Base-by-base conservation (phyloP, 1,140 invertebrate species). In the Lordiphosa mommai region DNA sequence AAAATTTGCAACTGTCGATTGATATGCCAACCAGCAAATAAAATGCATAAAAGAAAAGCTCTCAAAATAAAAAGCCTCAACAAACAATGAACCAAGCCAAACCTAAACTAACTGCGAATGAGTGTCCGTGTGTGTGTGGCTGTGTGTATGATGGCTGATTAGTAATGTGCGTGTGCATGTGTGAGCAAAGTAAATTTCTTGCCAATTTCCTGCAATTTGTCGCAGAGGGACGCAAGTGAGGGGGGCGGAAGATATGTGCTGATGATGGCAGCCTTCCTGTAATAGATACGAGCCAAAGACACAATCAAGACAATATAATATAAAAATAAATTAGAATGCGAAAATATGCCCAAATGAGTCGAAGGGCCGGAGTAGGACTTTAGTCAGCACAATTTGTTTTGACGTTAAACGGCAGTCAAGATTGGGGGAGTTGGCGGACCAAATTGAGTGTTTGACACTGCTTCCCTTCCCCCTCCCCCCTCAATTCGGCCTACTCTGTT, bases 151-250 rank as follows among this genome's bases (percentile, higher is more conserved):
- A 20, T 23, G 37, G 41, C 40, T 14, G 43, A 47, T 56, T 12
- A 46, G 30, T 61, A 13, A 23, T 64, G 44, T 46, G 44, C 50
- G 43, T 53, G 32, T 50, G 13, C n/a, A n/a, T 47, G 27, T 37
- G 51, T 57, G 44, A 50, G 33, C 27, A 36, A 65, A 59, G 44
- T 53, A 69, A 82, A 82, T 77, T 82, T 82, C 63, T 82, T 72
- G 77, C 77, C 77, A 82, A 82, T 82, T 82, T 82, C 77, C 77
- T 74, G 77, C 63, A 84, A 82, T 82, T 82, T 82, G 77, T 77
- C 63, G 67, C 71, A 44, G 71, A 73, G 55, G 46, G 57, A 34
- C 40, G 43, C 36, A 17, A 29, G 40, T 32, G 29, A 59, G 20
- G 10, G 16, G 16, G 10, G 10, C 12, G 8, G 6, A 20, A 23